Evolutionary conservation across 2,113 vertebrate genomes (phyloP).

Genomic region (Erythrocercus mccallii): DNA sequence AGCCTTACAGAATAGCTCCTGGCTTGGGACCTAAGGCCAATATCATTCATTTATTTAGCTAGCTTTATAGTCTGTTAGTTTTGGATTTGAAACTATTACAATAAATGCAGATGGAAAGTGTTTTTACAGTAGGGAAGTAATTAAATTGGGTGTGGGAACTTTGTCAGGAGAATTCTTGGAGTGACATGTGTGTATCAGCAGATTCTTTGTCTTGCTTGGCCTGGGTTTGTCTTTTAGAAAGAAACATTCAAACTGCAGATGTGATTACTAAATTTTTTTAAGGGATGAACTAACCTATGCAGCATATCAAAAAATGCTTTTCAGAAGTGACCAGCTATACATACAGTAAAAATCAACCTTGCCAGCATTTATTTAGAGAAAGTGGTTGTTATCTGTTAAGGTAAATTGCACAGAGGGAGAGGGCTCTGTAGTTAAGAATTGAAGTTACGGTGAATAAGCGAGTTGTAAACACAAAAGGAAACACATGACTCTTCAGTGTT

Average conservation of each 20-base stretch:
- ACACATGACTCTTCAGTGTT: background rate
- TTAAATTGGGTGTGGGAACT: constrained; percentile 78
- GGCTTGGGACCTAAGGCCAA: constrained; percentile 61
- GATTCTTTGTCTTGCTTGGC: constrained; percentile 77
- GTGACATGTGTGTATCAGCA: constrained; percentile 78
- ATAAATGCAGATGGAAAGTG: constrained; percentile 78
- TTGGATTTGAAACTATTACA: constrained; percentile 76
- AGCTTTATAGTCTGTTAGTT: constrained; percentile 75
- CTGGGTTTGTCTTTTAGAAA: constrained; percentile 61
- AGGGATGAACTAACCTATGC: background rate
- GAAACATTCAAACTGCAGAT: constrained; percentile 60
- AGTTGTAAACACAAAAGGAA: background rate
- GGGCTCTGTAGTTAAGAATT: background rate
- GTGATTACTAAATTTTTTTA: constrained; percentile 29
- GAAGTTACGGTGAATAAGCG: accelerated
- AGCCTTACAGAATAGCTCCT: constrained; percentile 63
- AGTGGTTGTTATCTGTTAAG: background rate
- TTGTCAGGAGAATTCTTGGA: constrained; percentile 77
- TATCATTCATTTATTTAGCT: constrained; percentile 77
- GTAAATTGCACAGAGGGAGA: background rate
- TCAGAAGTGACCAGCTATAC: background rate
- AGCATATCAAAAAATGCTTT: background rate
- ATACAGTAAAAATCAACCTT: background rate
- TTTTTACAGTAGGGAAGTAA: constrained; percentile 80
- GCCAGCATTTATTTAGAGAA: background rate